Evolutionary conservation across 2,888 invertebrate species (phyloP), one percentile per base, ranked within the genome.

Genomic region (Lucinisca nassula): DNA sequence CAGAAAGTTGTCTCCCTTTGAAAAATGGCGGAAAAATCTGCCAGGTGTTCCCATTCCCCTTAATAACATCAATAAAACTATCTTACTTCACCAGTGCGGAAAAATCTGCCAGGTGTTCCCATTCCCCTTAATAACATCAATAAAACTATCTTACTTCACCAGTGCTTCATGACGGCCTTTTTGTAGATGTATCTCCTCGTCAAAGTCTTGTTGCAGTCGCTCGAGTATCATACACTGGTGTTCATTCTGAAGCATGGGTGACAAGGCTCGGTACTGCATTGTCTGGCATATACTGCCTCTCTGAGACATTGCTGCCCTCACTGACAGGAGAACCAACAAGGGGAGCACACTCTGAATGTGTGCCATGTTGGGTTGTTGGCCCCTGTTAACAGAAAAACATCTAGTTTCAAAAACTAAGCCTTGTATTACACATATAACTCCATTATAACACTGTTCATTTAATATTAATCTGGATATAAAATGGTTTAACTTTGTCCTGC

Each of bases 201-300:
- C 81, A 67, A 92, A 85, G 37, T 94, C 93, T 10, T 75, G 37
- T 40, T 93, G 91, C 21, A 95, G 75, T 80, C 92, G 82, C 81
- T 95, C 94, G 32, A 95, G 80, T 8, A 94, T 79, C 91, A 93
- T 90, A 83, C 95, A 95, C 78, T 94, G 94, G 79, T 95, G 94
- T 79, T 94, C 94, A 86, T 94, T 95, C 87, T 95, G 95, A 8
- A 93, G 89, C 21, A 77, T 70, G 4, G 85, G 24, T 0, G 93
- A 82, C 79, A 95, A 86, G 6, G 84, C 40, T 4, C 95, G 89
- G 86, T 92, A 95, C 55, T 92, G 90, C 55, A 82, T 49, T 0
- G 91, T 91, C 45, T 90, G 89, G 75, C 95, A 95, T 35, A 93
- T 79, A 70, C 92, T 93, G 61, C n/a, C n/a, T 21, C 61, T 24